Evolutionary conservation across 2,113 vertebrate species (phyloP).

Genomic region (Boulengeromyrus knoepffleri): DNA sequence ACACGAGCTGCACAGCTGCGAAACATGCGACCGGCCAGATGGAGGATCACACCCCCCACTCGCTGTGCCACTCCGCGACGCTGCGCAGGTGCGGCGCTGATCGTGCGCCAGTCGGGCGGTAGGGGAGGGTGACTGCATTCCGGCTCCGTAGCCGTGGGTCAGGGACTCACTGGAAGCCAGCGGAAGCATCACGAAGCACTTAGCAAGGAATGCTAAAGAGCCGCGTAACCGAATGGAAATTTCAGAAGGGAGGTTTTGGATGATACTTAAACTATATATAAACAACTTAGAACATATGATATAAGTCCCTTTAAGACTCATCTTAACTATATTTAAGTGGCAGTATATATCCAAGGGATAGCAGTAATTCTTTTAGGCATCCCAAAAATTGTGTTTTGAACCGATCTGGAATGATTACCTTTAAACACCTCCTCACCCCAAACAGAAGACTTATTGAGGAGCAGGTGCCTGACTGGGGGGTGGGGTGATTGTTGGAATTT

Average conservation of each 20-base stretch:
- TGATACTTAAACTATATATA: not conserved
- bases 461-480: not conserved
- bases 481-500: not conserved
- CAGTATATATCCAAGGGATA: not conserved
- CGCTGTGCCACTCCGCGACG: not conserved
- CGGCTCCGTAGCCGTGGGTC: not conserved
- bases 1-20: not conserved
- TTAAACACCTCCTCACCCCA: not conserved
- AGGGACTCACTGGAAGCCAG: not conserved
- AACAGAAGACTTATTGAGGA: not conserved
- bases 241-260: not conserved
- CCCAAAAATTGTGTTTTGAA: not conserved
- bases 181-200: not conserved
- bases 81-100: not conserved
- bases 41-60: not conserved
- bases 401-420: not conserved
- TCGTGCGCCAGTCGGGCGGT: not conserved
- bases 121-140: not conserved
- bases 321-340: not conserved
- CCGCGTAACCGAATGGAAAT: not conserved
- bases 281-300: not conserved
- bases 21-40: not conserved
- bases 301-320: not conserved
- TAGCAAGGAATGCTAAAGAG: not conserved
- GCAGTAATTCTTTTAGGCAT: not conserved